Conservation (phyloP, 2,888 invertebrate genomes). For the Criorhina ranunculi region DNA sequence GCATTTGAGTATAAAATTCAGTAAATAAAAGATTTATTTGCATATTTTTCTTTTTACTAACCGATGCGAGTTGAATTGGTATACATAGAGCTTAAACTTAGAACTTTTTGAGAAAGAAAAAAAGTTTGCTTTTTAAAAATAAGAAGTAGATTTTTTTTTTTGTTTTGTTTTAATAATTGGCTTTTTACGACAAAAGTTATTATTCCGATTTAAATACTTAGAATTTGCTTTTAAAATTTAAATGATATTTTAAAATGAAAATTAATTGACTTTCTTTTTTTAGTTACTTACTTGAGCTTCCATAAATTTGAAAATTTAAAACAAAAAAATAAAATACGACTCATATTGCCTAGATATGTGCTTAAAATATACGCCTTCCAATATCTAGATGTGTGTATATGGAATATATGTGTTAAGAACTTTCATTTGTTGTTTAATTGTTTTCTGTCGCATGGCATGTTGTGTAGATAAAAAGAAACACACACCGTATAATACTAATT, state of each 20-base stretch:
- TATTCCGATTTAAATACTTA: constrained; percentile 9
- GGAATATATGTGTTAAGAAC: constrained; percentile 17
- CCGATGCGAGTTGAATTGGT: constrained; percentile 37
- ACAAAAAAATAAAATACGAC: constrained; percentile 3
- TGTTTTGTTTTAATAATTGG: constrained; percentile 29
- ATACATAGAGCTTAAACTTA: constrained; percentile 42
- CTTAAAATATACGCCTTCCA: constrained; percentile 53
- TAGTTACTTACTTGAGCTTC: constrained; percentile 50
- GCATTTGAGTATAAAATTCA: constrained; percentile 23
- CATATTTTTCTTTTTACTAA: constrained; percentile 21
- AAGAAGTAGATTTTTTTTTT: not conserved
- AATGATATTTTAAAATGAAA: constrained; percentile 20
- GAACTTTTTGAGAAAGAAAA: constrained; percentile 20
- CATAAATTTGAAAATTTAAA: constrained; percentile 24
- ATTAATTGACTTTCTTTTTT: constrained; percentile 18
- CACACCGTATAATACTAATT: not conserved
- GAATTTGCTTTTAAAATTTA: constrained; percentile 26
- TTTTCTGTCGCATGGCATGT: constrained; percentile 39
- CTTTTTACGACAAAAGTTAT: constrained; percentile 40
- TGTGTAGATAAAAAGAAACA: not conserved
- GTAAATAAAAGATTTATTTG: constrained; percentile 27
- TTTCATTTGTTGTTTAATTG: constrained; percentile 14
- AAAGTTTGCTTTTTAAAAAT: constrained; percentile 3
- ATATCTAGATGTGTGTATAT: constrained; percentile 66
- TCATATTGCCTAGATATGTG: constrained; percentile 30